phyloP scores from a whole-genome alignment of 2,888 invertebrate species.

The Anodontia alba region DNA sequence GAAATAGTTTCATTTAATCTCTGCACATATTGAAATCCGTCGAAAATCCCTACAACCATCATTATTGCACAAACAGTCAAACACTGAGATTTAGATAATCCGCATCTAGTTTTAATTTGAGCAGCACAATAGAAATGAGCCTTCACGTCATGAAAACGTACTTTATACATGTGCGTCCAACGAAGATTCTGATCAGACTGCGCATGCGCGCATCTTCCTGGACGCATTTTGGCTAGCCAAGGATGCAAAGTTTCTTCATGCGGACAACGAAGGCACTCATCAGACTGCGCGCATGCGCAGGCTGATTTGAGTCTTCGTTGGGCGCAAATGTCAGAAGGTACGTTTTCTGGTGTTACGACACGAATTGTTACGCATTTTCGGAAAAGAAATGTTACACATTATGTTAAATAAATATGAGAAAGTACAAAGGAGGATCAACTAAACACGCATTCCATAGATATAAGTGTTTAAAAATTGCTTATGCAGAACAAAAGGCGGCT shows the following conservation, averaged over 20 bases:
- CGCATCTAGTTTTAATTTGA: not conserved
- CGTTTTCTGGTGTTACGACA: not conserved
- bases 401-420: not conserved
- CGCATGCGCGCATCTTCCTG: too few relatives aligned
- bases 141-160: too few relatives aligned
- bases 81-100: conserved; percentile 12
- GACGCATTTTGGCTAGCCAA: too few relatives aligned
- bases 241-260: too few relatives aligned
- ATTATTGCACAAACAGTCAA: conserved; percentile 1
- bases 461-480: not conserved
- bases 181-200: too few relatives aligned
- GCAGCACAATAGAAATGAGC: too few relatives aligned
- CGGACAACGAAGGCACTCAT: too few relatives aligned
- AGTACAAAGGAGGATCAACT: not conserved
- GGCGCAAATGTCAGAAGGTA: too few relatives aligned
- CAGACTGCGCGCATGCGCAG: too few relatives aligned
- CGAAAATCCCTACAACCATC: not conserved
- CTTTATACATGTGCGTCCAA: too few relatives aligned
- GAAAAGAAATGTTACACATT: not conserved
- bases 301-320: too few relatives aligned
- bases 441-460: not conserved
- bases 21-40: conserved; percentile 12
- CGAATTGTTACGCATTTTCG: not conserved
- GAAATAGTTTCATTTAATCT: conserved; percentile 11
- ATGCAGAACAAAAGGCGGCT: too few relatives aligned